Conservation (phyloP, 23 tunicate species). For the Halocynthia roretzi region DNA sequence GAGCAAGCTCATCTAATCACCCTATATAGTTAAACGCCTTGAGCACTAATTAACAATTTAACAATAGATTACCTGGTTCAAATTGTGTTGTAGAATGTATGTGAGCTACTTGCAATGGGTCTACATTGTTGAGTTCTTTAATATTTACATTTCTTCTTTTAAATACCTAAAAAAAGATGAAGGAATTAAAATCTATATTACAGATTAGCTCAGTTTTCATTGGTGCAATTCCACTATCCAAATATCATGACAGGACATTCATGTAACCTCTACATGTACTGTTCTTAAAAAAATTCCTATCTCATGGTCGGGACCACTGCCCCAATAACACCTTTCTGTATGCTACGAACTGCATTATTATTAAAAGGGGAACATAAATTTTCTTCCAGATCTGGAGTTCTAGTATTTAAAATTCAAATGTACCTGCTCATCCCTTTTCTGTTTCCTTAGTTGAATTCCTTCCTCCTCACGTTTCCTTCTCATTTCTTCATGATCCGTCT, state of each 20-base stretch:
- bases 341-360: no score
- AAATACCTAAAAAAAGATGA: slow-evolving; percentile 37
- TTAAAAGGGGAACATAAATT: not conserved
- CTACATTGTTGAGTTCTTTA: slow-evolving; percentile 21
- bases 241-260: not conserved
- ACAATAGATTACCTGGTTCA: not conserved
- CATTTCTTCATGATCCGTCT: slow-evolving; percentile 71
- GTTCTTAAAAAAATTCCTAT: not conserved
- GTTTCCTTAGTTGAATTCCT: slow-evolving; percentile 84
- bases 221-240: no score
- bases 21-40: no score
- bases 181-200: no score
- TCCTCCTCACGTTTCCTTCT: slow-evolving; percentile 86
- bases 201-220: no score
- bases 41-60: no score
- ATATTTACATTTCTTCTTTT: slow-evolving; percentile 66
- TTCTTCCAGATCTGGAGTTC: not conserved
- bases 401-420: not conserved
- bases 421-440: slow-evolving; percentile 84
- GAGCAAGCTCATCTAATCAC: no score
- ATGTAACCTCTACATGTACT: not conserved
- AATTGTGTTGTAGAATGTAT: slow-evolving; percentile 6
- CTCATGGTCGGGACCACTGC: not conserved
- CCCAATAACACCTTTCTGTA: no score
- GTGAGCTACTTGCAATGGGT: not conserved